Base-by-base conservation (phyloP, 2,888 invertebrate species). In the Carpatolechia fugitivella region DNA sequence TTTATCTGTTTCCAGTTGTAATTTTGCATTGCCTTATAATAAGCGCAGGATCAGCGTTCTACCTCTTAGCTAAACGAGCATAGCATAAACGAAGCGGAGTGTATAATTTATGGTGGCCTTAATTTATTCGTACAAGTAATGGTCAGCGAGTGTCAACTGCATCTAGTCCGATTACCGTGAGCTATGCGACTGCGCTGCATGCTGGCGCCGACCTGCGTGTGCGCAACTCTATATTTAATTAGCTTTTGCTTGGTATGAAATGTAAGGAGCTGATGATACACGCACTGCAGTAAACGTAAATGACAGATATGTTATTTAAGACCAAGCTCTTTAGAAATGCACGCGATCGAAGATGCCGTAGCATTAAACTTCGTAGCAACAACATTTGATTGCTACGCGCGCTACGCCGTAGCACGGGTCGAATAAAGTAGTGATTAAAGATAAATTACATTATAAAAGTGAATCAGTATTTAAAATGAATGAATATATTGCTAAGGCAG, bases 151-250 rank as follows among this genome's bases (percentile, higher is more conserved):
- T 50, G 49, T 50, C 30, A 40, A 18, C 18, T 30, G 35, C 24
- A 51, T 41, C 11, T 44, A 36, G 56, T 47, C 54, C 44, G 46
- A 54, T 57, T 57, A 60, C 58, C 56, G 59, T 65, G 63, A 69
- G 64, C 54, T 64, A 62, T 20, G 50, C 38, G 29, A 18, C 13
- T 1, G n/a, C 36, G 35, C 24, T 2, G 36, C 49, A 10, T 31
- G 51, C 65, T 63, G 69, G 68, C 66, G 67, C 61, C 58, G 66
- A 65, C 63, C 64, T 60, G 64, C 24, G 7, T 52, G 52, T 33
- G 11, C 29, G 13, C 13, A 13, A 13, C 44, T 29, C 63, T 65
- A 64, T 62, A 70, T 72, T 60, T 65, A 65, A 72, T 71, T 69
- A 64, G 56, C 54, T 62, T 60, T 64, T 67, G 52, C 56, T 53